Conservation (phyloP, 2,888 invertebrate species). For the Lepidochitona cinerea region DNA sequence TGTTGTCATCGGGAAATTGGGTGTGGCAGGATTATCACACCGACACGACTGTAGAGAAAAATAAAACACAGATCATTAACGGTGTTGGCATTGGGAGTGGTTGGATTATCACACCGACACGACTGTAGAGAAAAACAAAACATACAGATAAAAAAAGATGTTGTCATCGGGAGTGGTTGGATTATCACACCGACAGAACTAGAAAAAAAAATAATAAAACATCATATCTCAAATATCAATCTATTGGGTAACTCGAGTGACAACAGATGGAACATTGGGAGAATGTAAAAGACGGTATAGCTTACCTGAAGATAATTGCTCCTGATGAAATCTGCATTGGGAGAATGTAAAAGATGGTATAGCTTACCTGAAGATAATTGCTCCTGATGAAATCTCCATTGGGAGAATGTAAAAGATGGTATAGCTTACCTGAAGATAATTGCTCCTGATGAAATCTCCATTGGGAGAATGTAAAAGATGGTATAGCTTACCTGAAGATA, state of each 20-base stretch:
- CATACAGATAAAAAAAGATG: background rate
- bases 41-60: background rate
- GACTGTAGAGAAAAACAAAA: background rate
- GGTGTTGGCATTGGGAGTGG: background rate
- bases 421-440: no score
- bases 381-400: no score
- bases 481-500: no score
- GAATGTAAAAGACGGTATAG: background rate
- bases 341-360: no score
- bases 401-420: no score
- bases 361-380: no score
- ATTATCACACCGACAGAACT: background rate
- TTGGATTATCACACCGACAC: background rate
- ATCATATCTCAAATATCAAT: background rate
- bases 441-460: no score
- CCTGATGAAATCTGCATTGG: background rate
- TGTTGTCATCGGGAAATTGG: background rate
- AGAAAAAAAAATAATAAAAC: background rate
- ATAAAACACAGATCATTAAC: background rate
- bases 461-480: no score
- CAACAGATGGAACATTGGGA: background rate
- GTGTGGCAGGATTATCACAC: background rate
- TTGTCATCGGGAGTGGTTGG: background rate
- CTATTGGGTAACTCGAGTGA: background rate
- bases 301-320: background rate